A percentile compares a stretch with the other conserved stretches of the same genome.
Evolutionary conservation across 2,888 invertebrate species (phyloP).

Genomic region (Apodemia zela): DNA sequence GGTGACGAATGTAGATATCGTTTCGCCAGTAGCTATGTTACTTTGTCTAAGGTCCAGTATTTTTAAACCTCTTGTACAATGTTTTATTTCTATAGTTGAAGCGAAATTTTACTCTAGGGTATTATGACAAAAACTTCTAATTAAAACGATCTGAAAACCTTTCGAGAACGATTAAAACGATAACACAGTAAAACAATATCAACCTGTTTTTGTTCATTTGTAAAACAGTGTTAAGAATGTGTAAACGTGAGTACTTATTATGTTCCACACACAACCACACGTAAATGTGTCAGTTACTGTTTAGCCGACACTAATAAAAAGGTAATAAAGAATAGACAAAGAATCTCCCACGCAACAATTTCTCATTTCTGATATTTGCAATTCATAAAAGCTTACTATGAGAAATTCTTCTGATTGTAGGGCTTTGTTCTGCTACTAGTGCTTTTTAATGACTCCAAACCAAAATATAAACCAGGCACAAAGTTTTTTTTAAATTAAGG

Average conservation of each 20-base stretch:
- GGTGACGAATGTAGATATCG: no score
- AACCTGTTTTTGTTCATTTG: constrained; percentile 7
- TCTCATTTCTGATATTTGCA: not conserved
- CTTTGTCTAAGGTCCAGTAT: no score
- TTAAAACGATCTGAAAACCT: not conserved
- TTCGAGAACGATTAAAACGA: constrained; percentile 3
- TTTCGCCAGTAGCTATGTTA: no score
- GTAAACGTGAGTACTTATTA: not conserved
- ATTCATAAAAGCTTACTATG: not conserved
- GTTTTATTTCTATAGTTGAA: no score
- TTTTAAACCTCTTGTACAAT: no score
- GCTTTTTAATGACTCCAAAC: no score
- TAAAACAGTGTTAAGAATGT: constrained; percentile 8
- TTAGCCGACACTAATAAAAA: constrained; percentile 1
- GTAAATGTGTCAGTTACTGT: constrained; percentile 12
- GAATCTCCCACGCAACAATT: constrained; percentile 6
- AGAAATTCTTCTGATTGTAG: not conserved
- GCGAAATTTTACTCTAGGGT: no score
- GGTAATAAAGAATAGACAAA: not conserved
- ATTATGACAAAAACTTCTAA: no score
- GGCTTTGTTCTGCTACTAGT: no score
- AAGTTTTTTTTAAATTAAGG: no score
- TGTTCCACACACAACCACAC: not conserved
- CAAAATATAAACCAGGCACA: no score
- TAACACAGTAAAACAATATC: constrained; percentile 2